These are phyloP conservation scores for Coracias cyanogaster DNA, from an alignment of 2,797 vertebrate genomes.

Conservation along the genomic window DNA sequence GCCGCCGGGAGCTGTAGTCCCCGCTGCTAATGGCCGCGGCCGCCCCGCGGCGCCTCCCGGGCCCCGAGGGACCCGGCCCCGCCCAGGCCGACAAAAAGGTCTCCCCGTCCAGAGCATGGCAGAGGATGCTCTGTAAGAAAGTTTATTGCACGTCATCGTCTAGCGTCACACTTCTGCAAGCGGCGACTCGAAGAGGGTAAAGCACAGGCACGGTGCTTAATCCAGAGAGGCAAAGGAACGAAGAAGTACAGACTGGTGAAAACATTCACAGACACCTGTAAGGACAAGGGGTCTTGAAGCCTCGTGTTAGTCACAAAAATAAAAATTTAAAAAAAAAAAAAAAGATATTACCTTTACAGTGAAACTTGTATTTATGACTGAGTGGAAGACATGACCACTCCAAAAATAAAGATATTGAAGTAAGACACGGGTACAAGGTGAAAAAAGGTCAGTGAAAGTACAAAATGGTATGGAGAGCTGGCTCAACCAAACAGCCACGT, in stretches of 20 bases:
- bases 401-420: not conserved
- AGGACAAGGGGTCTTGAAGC: not conserved
- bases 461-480: not conserved
- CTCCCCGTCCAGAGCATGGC: not conserved
- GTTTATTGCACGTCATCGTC: too few species aligned
- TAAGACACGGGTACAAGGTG: not conserved
- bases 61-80: not conserved
- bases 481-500: not conserved
- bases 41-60: accelerated
- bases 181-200: not conserved
- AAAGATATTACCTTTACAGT: not conserved
- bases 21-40: constrained; percentile 17
- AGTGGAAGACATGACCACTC: not conserved
- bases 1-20: constrained; percentile 48
- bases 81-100: too few species aligned
- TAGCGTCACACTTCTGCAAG: not conserved
- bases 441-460: not conserved
- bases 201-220: not conserved
- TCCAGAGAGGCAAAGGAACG: not conserved
- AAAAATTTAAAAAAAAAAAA: not conserved
- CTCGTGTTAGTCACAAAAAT: not conserved
- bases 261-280: not conserved
- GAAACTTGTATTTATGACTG: not conserved
- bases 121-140: not conserved
- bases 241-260: not conserved